Base-by-base conservation (phyloP, 2,888 invertebrate genomes). In the Mallateleia sp. region DNA sequence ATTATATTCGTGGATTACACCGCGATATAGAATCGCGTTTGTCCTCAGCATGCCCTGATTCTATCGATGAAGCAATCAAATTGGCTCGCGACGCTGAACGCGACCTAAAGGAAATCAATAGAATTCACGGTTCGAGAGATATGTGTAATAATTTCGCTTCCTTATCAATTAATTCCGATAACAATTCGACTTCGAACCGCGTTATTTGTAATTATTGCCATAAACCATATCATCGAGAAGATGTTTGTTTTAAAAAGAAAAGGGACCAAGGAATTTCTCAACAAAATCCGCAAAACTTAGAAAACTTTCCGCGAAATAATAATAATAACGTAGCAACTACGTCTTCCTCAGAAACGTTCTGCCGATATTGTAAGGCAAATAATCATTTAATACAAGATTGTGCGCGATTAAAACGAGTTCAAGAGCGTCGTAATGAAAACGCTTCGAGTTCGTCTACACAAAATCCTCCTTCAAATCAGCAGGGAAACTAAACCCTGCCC, bases 401-500 rank as follows among this genome's bases (percentile, higher is more conserved):
- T 24, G 45, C 45, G 6, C n/a, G 18, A 15, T 7, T 18, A 15
- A 54, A 42, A 56, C 50, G 24, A 2, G 4, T 4, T 2, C 32
- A 67, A 8, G 42, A 8, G 1, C 22, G 52, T 32, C 67, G 47
- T n/a, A n/a, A n/a, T n/a, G 2, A 1, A 7, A 45, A 22, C 2
- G 15, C 2, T 15, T 24, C 15, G 22, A 24, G 18, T 8, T 28
- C n/a, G n/a, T n/a, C n/a, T n/a, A n/a, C n/a, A n/a, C n/a, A n/a
- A n/a, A n/a, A n/a, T n/a, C n/a, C n/a, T n/a, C n/a, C n/a, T n/a
- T n/a, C n/a, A n/a, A n/a, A n/a, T n/a, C n/a, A n/a, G n/a, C 8
- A 1, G 71, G 71, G 56, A 71, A 71, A 72, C 72, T 72, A 72
- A 58, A 8, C 14, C 42, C 20, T 9, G 72, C 58, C 71, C 71